Conservation (phyloP, 2,888 invertebrate species). For the Scrobipalpa atriplicella region DNA sequence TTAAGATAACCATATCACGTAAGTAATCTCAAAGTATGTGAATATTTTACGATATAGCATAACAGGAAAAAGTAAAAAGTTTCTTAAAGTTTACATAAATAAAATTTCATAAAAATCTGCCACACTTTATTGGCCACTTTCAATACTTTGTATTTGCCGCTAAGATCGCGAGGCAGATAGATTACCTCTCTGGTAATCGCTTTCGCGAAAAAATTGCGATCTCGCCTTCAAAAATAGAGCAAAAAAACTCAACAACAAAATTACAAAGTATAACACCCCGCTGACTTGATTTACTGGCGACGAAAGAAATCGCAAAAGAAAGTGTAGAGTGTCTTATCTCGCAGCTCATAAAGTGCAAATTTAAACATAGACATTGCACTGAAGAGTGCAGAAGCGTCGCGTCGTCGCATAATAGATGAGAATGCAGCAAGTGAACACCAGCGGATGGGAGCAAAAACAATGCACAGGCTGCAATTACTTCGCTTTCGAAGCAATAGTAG, state of each 20-base stretch:
- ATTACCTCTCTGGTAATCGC: slow-evolving; percentile 33
- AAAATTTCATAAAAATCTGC: neutral
- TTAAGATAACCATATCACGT: slow-evolving; percentile 2
- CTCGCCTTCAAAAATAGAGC: slow-evolving; percentile 36
- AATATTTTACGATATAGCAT: neutral
- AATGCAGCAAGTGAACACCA: slow-evolving; percentile 35
- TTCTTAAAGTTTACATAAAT: slow-evolving; percentile 3
- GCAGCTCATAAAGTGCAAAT: slow-evolving; percentile 41
- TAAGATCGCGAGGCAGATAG: neutral
- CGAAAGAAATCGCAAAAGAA: slow-evolving; percentile 24
- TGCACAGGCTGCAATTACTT: slow-evolving; percentile 56
- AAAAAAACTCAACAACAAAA: slow-evolving; percentile 41
- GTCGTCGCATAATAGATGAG: slow-evolving; percentile 44
- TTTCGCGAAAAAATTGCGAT: slow-evolving; percentile 32
- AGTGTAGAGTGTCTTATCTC: slow-evolving; percentile 33
- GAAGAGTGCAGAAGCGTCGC: slow-evolving; percentile 27
- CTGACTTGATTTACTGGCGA: slow-evolving; percentile 24
- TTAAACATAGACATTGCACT: slow-evolving; percentile 33
- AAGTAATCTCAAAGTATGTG: slow-evolving; percentile 5
- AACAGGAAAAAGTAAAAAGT: neutral
- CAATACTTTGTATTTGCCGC: slow-evolving; percentile 14
- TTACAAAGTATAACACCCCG: slow-evolving; percentile 31
- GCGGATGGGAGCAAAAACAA: slow-evolving; percentile 45
- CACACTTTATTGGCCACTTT: slow-evolving; percentile 12
- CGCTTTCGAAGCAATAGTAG: slow-evolving; percentile 53